Evolutionary conservation across 2,797 vertebrate genomes (phyloP), one percentile per base, ranked within the genome.

Genomic region (Dromococcyx pavoninus): DNA sequence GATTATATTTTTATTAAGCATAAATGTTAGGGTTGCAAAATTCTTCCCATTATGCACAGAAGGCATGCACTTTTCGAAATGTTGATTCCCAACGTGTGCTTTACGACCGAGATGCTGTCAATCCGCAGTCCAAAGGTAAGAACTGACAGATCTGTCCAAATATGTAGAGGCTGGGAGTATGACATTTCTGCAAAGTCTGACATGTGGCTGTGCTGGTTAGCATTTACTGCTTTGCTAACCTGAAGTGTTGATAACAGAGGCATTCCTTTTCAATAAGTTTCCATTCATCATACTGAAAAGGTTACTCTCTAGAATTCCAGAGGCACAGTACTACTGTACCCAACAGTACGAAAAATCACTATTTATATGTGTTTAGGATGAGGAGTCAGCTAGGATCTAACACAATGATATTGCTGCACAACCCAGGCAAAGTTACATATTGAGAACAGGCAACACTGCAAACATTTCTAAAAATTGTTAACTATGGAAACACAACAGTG

Each of bases 61-160:
- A 56, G 80, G 71, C 76, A 51, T 11, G 50, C 18, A 3, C 85
- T 82, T 64, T 80, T 80, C 91, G 48, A 88, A 90, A 78, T 23
- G 48, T 44, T 74, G 90, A 79, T 87, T 85, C 54, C 53, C 65
- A 58, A 0, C 10, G 32, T 48, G 86, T 18, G 37, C 50, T 91
- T 73, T 41, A 41, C 48, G 35, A 23, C 53, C 13, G 74, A 83
- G 48, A 46, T 24, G 56, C 65, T 69, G 75, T 62, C 91, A 64
- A 28, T 81, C 80, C n/a, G 8, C 11, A 43, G 66, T 53, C 56
- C 56, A 28, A 23, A 77, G 67, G 85, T 62, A 73, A 82, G 86
- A 94, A 88, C 37, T 91, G 95, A 95, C 91, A 96, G 84, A 54
- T 91, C 91, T 96, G 92, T 83, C 93, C 91, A 89, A 91, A 57